Percentiles rank a stretch among this genome's conserved stretches.
Conservation (phyloP, 2,888 invertebrate species). For the Philereme transversata region DNA sequence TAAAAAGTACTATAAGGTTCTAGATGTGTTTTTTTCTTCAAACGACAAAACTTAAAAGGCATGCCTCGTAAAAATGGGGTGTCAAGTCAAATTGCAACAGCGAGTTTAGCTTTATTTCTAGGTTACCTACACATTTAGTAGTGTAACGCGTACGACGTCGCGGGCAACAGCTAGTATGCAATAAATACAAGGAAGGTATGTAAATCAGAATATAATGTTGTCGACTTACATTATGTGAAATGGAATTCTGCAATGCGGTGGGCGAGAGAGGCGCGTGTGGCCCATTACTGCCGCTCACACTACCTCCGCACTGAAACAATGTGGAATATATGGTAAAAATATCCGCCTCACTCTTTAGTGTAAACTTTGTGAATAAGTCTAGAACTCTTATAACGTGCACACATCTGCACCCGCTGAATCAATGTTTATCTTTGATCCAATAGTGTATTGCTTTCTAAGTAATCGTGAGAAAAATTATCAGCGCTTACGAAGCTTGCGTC, state of each 20-base stretch:
- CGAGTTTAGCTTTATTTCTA: too few relatives aligned
- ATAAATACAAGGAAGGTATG: conserved; percentile 10
- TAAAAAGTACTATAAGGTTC: too few relatives aligned
- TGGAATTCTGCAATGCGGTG: conserved; percentile 76
- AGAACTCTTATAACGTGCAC: conserved; percentile 33
- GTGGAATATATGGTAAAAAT: conserved; percentile 54
- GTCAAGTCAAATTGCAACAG: too few relatives aligned
- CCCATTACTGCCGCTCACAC: conserved; percentile 76
- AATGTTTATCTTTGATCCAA: conserved; percentile 48
- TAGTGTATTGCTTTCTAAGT: conserved; percentile 52
- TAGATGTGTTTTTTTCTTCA: too few relatives aligned
- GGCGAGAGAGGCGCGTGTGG: conserved; percentile 80
- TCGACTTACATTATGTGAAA: conserved; percentile 75
- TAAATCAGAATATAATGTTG: conserved; percentile 16
- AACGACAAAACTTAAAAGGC: too few relatives aligned
- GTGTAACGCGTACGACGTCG: too few relatives aligned
- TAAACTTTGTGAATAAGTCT: conserved; percentile 40
- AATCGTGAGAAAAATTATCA: conserved; percentile 49
- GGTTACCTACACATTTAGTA: too few relatives aligned
- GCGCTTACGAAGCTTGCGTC: conserved; percentile 33
- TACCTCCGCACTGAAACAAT: conserved; percentile 74
- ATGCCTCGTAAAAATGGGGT: too few relatives aligned
- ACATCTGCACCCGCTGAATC: conserved; percentile 45
- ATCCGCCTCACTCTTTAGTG: conserved; percentile 39
- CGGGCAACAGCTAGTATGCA: conserved; percentile 12